phyloP scores from a whole-genome alignment of 2,888 invertebrate species.

The Drosophila longiperda region DNA sequence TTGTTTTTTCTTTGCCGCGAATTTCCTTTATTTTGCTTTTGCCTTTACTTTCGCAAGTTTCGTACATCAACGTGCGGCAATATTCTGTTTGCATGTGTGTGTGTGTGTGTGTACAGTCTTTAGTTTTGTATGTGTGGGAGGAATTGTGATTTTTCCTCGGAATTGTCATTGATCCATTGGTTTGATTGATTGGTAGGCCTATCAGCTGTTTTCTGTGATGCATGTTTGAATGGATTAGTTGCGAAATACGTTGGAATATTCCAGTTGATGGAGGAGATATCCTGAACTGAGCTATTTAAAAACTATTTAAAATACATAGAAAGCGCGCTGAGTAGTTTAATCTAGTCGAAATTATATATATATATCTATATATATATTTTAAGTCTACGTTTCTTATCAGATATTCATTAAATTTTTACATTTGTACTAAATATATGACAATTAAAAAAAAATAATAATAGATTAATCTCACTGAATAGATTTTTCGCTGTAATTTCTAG shows the following conservation, averaged over 20 bases:
- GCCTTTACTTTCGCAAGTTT: slow-evolving; percentile 32
- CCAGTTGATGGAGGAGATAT: not conserved
- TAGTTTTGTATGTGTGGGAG: not conserved
- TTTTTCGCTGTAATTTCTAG: too few species aligned
- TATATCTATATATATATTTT: too few species aligned
- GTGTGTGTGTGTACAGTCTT: not conserved
- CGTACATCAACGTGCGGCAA: not conserved
- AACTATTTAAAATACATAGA: not conserved
- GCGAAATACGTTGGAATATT: not conserved
- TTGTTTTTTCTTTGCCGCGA: slow-evolving; percentile 23
- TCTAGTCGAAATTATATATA: too few species aligned
- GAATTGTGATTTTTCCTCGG: not conserved
- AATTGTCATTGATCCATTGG: not conserved
- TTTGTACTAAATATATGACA: not conserved
- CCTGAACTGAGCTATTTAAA: not conserved
- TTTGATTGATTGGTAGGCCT: not conserved
- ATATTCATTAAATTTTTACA: too few species aligned
- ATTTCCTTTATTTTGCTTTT: slow-evolving; percentile 18
- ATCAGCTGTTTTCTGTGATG: not conserved
- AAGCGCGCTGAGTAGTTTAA: not conserved
- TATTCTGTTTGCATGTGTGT: not conserved
- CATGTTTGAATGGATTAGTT: not conserved
- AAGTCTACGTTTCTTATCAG: too few species aligned
- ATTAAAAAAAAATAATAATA: not conserved
- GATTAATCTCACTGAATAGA: too few species aligned